Conservation (phyloP, 2,113 vertebrate species). For the Gnathonemus longibarbis region DNA sequence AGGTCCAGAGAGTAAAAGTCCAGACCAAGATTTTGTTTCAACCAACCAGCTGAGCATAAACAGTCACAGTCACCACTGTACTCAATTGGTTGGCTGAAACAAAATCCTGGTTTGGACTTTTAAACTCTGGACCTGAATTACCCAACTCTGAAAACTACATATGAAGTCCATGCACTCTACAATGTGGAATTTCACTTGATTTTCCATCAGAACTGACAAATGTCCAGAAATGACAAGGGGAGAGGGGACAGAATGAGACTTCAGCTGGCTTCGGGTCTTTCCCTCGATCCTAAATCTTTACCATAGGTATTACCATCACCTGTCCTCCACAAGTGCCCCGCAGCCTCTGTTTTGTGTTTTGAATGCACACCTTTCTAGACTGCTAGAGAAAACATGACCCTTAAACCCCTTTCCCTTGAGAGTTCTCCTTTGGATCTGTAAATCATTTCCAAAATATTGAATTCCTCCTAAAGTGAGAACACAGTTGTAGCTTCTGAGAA, state of each 20-base stretch:
- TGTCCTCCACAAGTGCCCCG: not conserved
- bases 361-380: constrained; percentile 44
- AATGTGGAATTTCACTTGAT: not conserved
- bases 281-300: not conserved
- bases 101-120: no score
- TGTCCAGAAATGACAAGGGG: not conserved
- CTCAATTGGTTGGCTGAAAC: no score
- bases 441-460: constrained; percentile 44
- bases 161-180: not conserved
- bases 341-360: constrained; percentile 38
- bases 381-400: constrained; percentile 32
- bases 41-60: no score
- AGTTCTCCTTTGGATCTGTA: constrained; percentile 42
- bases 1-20: no score
- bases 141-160: not conserved
- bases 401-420: constrained; percentile 35
- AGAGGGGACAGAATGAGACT: not conserved
- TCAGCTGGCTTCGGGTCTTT: not conserved
- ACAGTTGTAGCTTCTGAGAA: constrained; percentile 28
- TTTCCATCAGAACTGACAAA: not conserved
- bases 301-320: not conserved
- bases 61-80: no score
- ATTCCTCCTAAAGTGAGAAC: constrained; percentile 42
- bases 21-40: no score
- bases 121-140: no score